phyloP scores from a whole-genome alignment of 1,140 invertebrate genomes.

The Cherax quadricarinatus region DNA sequence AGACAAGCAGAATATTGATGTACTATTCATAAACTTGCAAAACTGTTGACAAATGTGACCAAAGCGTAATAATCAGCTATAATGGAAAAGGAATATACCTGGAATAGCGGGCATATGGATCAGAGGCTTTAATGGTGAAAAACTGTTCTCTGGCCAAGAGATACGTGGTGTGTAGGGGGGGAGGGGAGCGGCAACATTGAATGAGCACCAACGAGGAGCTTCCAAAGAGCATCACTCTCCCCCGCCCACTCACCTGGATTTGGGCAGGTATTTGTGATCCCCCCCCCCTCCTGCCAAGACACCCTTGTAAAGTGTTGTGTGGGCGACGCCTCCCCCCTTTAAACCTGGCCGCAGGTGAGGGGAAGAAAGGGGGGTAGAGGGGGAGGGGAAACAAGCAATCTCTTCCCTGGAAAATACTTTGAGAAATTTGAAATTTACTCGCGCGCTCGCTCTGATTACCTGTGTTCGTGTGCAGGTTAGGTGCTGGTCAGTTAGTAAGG shows the following conservation, averaged over 20 bases:
- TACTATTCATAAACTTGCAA: too few relatives aligned
- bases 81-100: too few relatives aligned
- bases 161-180: too few relatives aligned
- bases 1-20: too few relatives aligned
- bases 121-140: too few relatives aligned
- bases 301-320: slow-evolving; percentile 22
- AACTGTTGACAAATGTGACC: too few relatives aligned
- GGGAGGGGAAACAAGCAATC: background rate
- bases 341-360: background rate
- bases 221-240: background rate
- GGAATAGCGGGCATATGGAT: too few relatives aligned
- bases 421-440: background rate
- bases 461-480: background rate
- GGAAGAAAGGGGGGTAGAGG: background rate
- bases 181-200: background rate
- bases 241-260: slow-evolving; percentile 11
- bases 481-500: background rate
- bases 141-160: too few relatives aligned
- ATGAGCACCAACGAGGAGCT: background rate
- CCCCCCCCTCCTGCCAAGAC: background rate
- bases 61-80: too few relatives aligned
- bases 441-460: background rate
- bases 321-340: slow-evolving; percentile 8
- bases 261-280: slow-evolving; percentile 31
- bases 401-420: background rate